Evolutionary conservation across 2,113 vertebrate genomes (phyloP), one percentile per base, ranked within the genome.

Genomic region (Amphiprion ocellaris): DNA sequence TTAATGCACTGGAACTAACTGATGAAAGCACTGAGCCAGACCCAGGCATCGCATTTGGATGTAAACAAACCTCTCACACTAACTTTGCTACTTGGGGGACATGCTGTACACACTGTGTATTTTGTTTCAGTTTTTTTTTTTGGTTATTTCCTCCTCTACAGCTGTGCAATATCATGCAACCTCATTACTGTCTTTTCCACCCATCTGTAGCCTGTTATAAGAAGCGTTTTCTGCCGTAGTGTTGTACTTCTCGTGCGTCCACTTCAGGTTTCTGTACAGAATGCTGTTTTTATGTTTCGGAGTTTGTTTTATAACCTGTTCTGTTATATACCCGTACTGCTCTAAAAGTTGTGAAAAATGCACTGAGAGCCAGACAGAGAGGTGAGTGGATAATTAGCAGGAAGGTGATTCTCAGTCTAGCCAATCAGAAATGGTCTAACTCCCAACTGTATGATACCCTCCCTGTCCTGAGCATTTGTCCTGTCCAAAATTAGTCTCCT

Each of bases 1-100:
- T 91, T 86, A 84, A 87, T 92, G 92, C 91, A 92, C 92, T 92
- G 91, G 90, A 92, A 92, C 77, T 87, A 87, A 91, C 84, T 85
- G 81, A 90, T 75, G 90, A 92, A 92, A 92, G 89, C 90, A 92
- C 92, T 92, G 92, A 92, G 89, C 90, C 91, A 90, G 88, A 91
- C 84, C 77, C 84, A 88, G 89, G 90, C 81, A 71, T 87, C 58
- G 70, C 83, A 85, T 90, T 84, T 90, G 91, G 92, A 93, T 93
- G 90, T 92, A 91, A 89, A 90, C 88, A 79, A 85, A 90, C 84
- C 77, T 85, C 84, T 85, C 79, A 85, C 60, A 84, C 79, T 74
- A 75, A 87, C 83, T 82, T 85, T 82, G 65, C 81, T 86, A 79
- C 58, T 80, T 82, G 82, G 82, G 82, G 82, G 84, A 84, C 44